Percentiles rank a stretch among this genome's conserved stretches.
Evolutionary conservation across 2,113 vertebrate species (phyloP).

Genomic region (Apteryx owenii): DNA sequence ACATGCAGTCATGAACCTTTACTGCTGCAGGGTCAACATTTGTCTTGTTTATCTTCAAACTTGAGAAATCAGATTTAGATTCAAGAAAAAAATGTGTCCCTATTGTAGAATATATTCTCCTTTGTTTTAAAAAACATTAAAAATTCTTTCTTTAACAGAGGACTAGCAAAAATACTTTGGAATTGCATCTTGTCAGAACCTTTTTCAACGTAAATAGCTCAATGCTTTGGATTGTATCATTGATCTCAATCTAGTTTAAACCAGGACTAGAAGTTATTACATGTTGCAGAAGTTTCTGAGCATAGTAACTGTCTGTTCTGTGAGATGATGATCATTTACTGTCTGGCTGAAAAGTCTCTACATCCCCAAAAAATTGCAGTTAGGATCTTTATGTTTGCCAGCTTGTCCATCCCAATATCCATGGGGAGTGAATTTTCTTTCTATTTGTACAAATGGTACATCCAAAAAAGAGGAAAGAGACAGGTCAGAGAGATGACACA

Average conservation of each 20-base stretch:
- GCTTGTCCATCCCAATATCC: background rate
- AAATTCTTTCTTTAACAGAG: background rate
- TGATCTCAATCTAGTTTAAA: background rate
- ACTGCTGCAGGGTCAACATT: conserved; percentile 9
- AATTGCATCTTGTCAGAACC: background rate
- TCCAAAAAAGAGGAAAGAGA: background rate
- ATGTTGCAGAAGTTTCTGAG: background rate
- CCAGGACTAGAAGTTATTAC: background rate
- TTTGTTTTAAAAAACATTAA: background rate
- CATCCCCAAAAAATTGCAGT: background rate
- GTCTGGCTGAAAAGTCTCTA: background rate
- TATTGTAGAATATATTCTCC: background rate
- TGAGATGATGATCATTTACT: background rate
- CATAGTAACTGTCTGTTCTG: background rate
- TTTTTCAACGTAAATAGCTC: background rate
- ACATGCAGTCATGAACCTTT: background rate
- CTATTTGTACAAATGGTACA: background rate
- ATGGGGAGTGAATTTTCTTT: background rate
- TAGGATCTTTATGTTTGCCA: background rate
- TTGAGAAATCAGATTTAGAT: background rate
- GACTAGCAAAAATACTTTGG: background rate
- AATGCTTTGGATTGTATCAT: background rate
- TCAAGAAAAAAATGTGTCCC: background rate
- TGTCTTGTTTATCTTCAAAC: conserved; percentile 16
- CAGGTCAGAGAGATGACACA: background rate